These are phyloP conservation scores for Brachionus paranguensis DNA, from an alignment of 1,140 invertebrate genomes.

Conservation along the genomic window DNA sequence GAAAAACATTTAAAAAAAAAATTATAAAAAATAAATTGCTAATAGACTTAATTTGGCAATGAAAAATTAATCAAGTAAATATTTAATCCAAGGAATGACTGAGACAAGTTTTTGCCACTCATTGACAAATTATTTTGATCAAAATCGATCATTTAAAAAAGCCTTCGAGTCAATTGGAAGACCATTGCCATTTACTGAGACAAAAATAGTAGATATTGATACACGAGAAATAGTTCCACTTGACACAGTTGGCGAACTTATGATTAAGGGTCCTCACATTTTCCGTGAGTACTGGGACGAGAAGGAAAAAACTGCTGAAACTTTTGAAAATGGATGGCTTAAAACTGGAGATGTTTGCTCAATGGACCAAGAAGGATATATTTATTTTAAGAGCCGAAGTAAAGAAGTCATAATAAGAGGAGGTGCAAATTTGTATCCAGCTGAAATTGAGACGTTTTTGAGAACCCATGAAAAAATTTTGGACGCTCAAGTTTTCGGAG, in stretches of 20 bases:
- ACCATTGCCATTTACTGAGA: slow-evolving; percentile 47
- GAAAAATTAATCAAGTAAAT: no score
- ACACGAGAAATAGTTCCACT: slow-evolving; percentile 65
- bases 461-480: slow-evolving; percentile 5
- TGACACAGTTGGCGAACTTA: slow-evolving; percentile 57
- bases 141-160: neutral
- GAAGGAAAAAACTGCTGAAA: slow-evolving; percentile 74
- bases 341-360: slow-evolving; percentile 68
- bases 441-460: slow-evolving; percentile 60
- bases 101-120: slow-evolving; percentile 23
- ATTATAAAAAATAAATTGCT: no score
- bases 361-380: slow-evolving; percentile 70
- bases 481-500: slow-evolving; percentile 51
- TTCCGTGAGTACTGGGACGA: slow-evolving; percentile 73
- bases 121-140: neutral
- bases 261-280: slow-evolving; percentile 3
- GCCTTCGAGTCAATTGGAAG: slow-evolving; percentile 23
- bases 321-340: slow-evolving; percentile 70
- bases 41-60: no score
- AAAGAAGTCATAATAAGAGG: slow-evolving; percentile 87
- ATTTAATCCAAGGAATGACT: neutral
- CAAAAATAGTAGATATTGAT: slow-evolving; percentile 67
- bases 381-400: slow-evolving; percentile 70
- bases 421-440: slow-evolving; percentile 79
- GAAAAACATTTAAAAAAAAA: neutral